Evolutionary conservation across 2,113 vertebrate genomes (phyloP).

Genomic region (Eretmochelys imbricata): DNA sequence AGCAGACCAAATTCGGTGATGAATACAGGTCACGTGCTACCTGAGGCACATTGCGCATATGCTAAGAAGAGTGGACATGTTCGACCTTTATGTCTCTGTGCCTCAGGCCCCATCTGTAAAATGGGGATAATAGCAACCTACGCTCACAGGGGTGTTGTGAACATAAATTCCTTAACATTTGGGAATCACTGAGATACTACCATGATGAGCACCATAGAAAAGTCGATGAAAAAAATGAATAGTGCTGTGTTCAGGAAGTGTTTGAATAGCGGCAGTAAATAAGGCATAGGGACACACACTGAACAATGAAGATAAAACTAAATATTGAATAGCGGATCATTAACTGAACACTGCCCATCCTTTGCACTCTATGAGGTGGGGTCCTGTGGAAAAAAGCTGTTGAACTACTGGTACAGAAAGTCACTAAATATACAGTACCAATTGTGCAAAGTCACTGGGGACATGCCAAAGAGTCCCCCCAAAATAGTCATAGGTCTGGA

Average conservation of each 20-base stretch:
- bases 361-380: neutral
- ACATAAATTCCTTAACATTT: neutral
- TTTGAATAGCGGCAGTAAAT: neutral
- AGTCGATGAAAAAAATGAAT: neutral
- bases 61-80: neutral
- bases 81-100: neutral
- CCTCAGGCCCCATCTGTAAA: neutral
- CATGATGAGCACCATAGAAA: neutral
- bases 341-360: neutral
- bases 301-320: neutral
- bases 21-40: no score
- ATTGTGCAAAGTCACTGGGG: conserved; percentile 45
- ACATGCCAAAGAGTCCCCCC: conserved; percentile 50
- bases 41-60: no score
- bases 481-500: conserved; percentile 54
- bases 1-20: no score
- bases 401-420: neutral
- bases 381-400: neutral
- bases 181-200: neutral
- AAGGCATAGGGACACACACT: neutral
- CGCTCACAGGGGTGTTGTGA: neutral
- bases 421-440: neutral
- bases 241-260: neutral
- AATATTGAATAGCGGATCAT: neutral
- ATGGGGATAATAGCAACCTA: neutral